Evolutionary conservation across 2,797 vertebrate genomes (phyloP).

Genomic region (Chaunax sp.): DNA sequence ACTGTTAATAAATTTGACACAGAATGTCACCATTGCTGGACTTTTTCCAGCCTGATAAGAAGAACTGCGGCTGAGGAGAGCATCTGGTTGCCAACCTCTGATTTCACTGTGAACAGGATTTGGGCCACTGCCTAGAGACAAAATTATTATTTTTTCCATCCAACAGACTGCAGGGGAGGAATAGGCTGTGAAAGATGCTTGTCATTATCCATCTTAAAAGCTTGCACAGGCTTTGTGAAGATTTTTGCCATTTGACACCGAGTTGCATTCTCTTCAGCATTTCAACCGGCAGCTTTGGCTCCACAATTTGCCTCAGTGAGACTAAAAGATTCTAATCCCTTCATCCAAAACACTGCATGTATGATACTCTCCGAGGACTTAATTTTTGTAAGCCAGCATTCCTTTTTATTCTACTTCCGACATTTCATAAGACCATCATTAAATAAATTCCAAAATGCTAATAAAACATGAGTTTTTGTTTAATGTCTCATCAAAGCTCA

Average conservation of each 20-base stretch:
- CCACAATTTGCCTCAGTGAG: constrained; percentile 17
- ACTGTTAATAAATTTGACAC: constrained; percentile 53
- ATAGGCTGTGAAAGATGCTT: constrained; percentile 20
- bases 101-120: constrained; percentile 59
- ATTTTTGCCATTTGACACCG: constrained; percentile 27
- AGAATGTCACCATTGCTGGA: constrained; percentile 59
- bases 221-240: constrained; percentile 38
- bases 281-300: constrained; percentile 33
- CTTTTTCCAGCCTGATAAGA: constrained; percentile 64
- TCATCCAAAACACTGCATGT: constrained; percentile 25
- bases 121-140: constrained; percentile 50
- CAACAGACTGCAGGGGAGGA: constrained; percentile 49
- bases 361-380: constrained; percentile 29
- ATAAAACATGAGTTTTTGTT: constrained; percentile 17
- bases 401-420: constrained; percentile 15
- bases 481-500: constrained; percentile 11
- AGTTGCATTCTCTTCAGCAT: constrained; percentile 22
- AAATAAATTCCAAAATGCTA: constrained; percentile 17
- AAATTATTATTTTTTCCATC: constrained; percentile 40
- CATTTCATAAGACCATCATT: constrained; percentile 5
- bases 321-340: constrained; percentile 23
- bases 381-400: constrained; percentile 17
- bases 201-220: constrained; percentile 56
- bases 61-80: constrained; percentile 58
- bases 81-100: constrained; percentile 62